A percentile compares a stretch with the other conserved stretches of the same genome.
Evolutionary conservation across 2,888 invertebrate species (phyloP).

Genomic region (Microplitis deprimator): DNA sequence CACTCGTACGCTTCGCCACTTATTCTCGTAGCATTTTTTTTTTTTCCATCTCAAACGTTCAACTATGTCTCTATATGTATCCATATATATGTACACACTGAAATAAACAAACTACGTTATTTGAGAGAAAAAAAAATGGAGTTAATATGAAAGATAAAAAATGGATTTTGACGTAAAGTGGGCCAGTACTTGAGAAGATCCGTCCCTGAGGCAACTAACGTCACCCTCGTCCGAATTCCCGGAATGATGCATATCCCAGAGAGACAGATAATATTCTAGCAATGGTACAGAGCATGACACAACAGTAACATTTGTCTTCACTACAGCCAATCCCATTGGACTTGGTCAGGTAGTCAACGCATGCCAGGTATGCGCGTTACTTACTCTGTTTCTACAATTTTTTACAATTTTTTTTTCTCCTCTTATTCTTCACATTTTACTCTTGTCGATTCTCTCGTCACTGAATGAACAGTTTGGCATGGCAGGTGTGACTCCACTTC

Average conservation of each 20-base stretch:
- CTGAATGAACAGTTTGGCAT: too few relatives aligned
- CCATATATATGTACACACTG: neutral
- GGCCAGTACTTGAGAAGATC: neutral
- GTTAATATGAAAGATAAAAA: neutral
- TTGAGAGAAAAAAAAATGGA: neutral
- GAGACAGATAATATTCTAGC: constrained; percentile 8
- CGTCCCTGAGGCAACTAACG: constrained; percentile 24
- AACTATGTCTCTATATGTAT: neutral
- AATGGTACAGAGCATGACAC: neutral
- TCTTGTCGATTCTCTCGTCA: constrained; percentile 11
- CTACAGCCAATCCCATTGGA: constrained; percentile 30
- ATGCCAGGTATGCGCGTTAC: constrained; percentile 16
- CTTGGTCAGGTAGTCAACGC: constrained; percentile 27
- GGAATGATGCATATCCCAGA: constrained; percentile 25
- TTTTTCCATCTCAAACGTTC: constrained; percentile 1
- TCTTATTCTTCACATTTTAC: neutral
- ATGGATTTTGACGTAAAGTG: neutral
- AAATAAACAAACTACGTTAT: neutral
- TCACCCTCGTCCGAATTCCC: constrained; percentile 18
- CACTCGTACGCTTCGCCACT: constrained; percentile 29
- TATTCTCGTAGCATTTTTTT: neutral
- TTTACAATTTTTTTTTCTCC: neutral
- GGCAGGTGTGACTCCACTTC: too few relatives aligned
- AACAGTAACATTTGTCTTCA: constrained; percentile 18
- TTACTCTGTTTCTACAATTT: constrained; percentile 17